phyloP scores from a whole-genome alignment of 37 sponge, comb jelly and placozoan species.

The Beroe forskalii region DNA sequence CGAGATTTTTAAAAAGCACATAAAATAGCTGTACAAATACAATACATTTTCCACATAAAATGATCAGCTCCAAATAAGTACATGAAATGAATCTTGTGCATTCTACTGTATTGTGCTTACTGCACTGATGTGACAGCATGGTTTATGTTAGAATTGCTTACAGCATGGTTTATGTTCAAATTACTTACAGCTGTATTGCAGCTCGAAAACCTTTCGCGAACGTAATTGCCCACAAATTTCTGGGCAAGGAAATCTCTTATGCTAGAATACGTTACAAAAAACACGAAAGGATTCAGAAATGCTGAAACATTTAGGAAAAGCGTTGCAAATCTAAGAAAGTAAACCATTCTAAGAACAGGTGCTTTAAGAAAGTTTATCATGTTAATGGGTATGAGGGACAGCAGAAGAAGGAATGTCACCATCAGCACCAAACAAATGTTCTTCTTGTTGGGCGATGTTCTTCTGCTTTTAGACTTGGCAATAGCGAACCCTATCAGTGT shows the following conservation, averaged over 20 bases:
- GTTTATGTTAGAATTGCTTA: too few relatives aligned
- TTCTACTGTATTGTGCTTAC: too few relatives aligned
- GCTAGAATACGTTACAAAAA: conserved; percentile 2
- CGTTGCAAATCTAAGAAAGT: conserved; percentile 38
- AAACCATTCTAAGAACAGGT: not conserved
- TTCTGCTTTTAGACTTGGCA: not conserved
- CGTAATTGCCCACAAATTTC: too few relatives aligned
- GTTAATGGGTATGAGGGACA: conserved; percentile 4
- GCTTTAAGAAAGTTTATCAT: conserved; percentile 15
- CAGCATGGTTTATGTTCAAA: too few relatives aligned
- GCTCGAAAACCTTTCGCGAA: too few relatives aligned
- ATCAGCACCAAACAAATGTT: not conserved
- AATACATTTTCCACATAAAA: too few relatives aligned
- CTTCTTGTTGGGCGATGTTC: conserved; percentile 9
- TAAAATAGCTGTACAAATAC: too few relatives aligned
- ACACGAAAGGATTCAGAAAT: conserved; percentile 15
- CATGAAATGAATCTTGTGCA: too few relatives aligned
- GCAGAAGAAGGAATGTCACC: not conserved
- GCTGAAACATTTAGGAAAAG: conserved; percentile 11
- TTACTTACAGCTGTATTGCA: too few relatives aligned
- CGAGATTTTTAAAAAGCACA: too few relatives aligned
- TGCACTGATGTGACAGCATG: too few relatives aligned
- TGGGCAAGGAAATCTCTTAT: not conserved
- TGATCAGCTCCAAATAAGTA: too few relatives aligned
- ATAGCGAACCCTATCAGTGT: conserved; percentile 10